phyloP scores from a whole-genome alignment of 2,113 vertebrate species.

The Delphinapterus leucas region DNA sequence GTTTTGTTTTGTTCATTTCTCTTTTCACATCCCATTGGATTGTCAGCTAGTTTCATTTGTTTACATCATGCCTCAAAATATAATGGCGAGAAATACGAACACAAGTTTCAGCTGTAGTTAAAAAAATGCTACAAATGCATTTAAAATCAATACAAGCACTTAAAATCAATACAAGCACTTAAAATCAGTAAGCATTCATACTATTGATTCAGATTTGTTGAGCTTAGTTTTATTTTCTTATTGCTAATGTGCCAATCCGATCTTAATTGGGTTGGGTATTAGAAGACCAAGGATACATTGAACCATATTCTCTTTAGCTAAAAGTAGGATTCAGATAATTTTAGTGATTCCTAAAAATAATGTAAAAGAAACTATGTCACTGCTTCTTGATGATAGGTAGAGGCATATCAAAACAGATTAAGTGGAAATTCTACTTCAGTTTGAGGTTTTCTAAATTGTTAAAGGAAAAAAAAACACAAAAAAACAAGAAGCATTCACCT shows the following conservation, averaged over 20 bases:
- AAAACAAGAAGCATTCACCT: background rate
- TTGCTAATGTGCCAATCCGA: background rate
- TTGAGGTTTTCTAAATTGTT: background rate
- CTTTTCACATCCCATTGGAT: background rate
- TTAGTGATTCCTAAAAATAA: background rate
- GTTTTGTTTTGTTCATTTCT: constrained; percentile 7
- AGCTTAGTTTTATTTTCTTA: background rate
- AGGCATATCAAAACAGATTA: background rate
- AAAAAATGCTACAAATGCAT: background rate
- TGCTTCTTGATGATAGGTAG: background rate
- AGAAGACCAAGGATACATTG: background rate
- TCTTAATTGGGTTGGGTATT: background rate
- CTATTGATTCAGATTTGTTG: background rate
- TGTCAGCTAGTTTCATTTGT: background rate
- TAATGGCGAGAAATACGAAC: background rate
- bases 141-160: background rate
- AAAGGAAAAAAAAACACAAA: background rate
- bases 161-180: background rate
- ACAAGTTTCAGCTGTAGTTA: background rate
- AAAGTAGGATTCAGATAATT: background rate
- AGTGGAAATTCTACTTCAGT: background rate
- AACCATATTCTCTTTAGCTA: background rate
- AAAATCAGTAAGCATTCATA: background rate
- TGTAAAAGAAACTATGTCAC: background rate
- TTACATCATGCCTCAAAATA: constrained; percentile 19